Percentiles rank a stretch among this genome's conserved stretches.
Conservation (phyloP, 2,113 vertebrate species). For the Aptenodytes forsteri region DNA sequence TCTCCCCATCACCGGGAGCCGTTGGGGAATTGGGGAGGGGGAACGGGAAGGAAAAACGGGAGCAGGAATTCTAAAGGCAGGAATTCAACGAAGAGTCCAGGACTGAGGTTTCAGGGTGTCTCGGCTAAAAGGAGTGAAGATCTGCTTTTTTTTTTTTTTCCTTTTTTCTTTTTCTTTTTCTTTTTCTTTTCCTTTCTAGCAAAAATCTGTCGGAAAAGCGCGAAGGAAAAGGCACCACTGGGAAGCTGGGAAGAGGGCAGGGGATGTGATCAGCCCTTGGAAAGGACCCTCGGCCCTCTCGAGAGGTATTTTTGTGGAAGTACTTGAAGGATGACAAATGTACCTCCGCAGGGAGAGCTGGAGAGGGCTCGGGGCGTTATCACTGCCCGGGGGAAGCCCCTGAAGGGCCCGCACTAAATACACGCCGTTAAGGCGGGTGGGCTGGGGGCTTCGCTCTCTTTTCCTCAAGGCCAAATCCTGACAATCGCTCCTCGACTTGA, state of each 20-base stretch:
- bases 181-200: accelerated
- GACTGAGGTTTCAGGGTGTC: not conserved
- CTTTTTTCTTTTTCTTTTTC: not conserved
- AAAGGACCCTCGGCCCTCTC: not conserved
- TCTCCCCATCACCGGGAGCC: not conserved
- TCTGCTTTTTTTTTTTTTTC: accelerated
- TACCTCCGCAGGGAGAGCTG: not conserved
- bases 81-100: not conserved
- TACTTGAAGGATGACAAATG: not conserved
- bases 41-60: not conserved
- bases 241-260: not conserved
- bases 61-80: not conserved
- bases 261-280: not conserved
- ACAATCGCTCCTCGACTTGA: not conserved
- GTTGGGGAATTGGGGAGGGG: not conserved
- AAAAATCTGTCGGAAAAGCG: not conserved
- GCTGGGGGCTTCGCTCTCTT: not conserved
- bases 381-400: not conserved
- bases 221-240: not conserved
- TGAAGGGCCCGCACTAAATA: not conserved
- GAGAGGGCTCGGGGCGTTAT: not conserved
- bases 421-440: accelerated
- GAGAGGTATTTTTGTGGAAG: not conserved
- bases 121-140: not conserved
- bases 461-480: not conserved